Evolutionary conservation across 1,140 invertebrate genomes (phyloP).

Genomic region (Macrobrachium rosenbergii): DNA sequence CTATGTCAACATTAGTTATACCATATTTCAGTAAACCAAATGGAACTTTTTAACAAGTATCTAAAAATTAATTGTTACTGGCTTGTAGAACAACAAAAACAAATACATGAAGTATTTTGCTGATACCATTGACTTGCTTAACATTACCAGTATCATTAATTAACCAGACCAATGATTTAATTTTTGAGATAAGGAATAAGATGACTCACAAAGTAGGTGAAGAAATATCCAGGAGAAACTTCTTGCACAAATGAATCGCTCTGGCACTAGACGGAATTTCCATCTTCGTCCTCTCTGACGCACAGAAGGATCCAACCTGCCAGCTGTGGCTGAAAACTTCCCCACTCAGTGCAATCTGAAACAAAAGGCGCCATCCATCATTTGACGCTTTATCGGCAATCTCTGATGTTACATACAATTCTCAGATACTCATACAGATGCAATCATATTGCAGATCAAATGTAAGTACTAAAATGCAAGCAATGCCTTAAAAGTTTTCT

Average conservation of each 20-base stretch:
- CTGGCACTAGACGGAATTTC: background rate
- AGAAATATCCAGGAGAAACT: background rate
- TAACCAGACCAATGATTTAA: background rate
- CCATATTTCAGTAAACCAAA: too few relatives aligned
- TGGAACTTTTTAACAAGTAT: too few relatives aligned
- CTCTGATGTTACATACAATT: background rate
- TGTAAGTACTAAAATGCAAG: too few relatives aligned
- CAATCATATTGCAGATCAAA: too few relatives aligned
- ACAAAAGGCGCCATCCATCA: background rate
- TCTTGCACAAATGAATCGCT: background rate
- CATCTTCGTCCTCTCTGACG: background rate
- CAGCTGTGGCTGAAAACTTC: conserved; percentile 31
- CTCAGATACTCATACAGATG: background rate
- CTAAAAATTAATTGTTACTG: too few relatives aligned
- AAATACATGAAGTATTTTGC: background rate
- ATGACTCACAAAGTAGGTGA: conserved; percentile 22
- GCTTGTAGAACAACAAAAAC: too few relatives aligned
- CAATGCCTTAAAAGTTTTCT: too few relatives aligned
- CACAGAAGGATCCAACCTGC: background rate
- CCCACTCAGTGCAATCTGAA: conserved; percentile 14
- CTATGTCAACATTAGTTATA: too few relatives aligned
- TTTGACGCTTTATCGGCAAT: background rate
- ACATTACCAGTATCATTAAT: background rate
- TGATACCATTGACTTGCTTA: background rate
- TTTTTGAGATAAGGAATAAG: too few relatives aligned